Base-by-base conservation (phyloP, 2,113 vertebrate genomes). In the Loxodonta africana region DNA sequence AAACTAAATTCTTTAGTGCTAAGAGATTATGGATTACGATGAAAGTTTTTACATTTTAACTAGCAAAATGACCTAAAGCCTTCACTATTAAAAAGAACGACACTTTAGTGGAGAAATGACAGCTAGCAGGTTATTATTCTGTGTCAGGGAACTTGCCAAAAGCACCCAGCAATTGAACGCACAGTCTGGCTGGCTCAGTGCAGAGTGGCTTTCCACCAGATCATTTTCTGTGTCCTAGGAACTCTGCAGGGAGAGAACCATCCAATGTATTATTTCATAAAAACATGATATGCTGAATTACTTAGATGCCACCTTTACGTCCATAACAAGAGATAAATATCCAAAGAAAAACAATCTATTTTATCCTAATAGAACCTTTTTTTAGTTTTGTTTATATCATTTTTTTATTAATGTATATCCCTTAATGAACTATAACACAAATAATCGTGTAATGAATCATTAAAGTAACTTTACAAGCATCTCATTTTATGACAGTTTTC, bases 401-500 rank as follows among this genome's bases (percentile, higher is more conserved):
- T 86, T 51, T 71, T 37, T 37, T 60, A 57, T 37, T 94, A 8
- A 73, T 69, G 11, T 84, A 71, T 73, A 15, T 82, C 20, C 86
- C 23, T 93, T 93, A 81, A 85, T 96, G 65, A 96, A 1, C 71
- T 96, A 95, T 94, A 97, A 71, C 82, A 95, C 62, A 97, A 60
- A 51, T 90, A 96, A 96, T 96, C 93, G 84, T 30, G 96, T 26
- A 92, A 46, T n/a, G 69, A 18, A 25, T 94, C 91, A 97, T 95
- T 96, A 97, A 97, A 96, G 78, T 89, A 95, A 82, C 81, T 97
- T 82, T n/a, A 46, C 48, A 97, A 94, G 37, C 33, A 97, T 94
- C 62, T 17, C 77, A 77, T 91, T 88, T 83, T 88, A 33, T 76
- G 76, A 97, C 78, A 53, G 92, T 67, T 98, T 98, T 97, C 65